A percentile compares a stretch with the other conserved stretches of the same genome.
These are phyloP conservation scores for Fabriciana adippe DNA, from an alignment of 2,888 invertebrate genomes.

Conservation along the genomic window DNA sequence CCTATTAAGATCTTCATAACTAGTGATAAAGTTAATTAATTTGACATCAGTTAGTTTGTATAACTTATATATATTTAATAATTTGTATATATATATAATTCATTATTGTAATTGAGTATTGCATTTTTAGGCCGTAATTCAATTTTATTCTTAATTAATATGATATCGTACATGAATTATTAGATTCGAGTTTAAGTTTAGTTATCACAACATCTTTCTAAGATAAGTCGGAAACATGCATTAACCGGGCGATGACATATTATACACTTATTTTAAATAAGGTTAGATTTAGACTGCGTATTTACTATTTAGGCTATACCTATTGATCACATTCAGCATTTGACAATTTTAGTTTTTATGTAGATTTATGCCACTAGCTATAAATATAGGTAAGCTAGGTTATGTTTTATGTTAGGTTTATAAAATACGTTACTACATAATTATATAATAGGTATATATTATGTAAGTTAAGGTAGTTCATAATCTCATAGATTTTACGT, in stretches of 20 bases:
- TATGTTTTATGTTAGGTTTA: conserved; percentile 14
- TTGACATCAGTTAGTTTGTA: conserved; percentile 2
- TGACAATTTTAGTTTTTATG: conserved; percentile 15
- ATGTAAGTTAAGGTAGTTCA: background rate
- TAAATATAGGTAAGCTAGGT: conserved; percentile 12
- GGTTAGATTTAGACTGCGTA: conserved; percentile 21
- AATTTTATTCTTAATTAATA: background rate
- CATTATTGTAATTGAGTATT: background rate
- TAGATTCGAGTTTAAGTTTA: conserved; percentile 34
- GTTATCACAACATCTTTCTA: conserved; percentile 2
- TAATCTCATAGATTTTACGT: conserved; percentile 1
- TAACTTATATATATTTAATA: conserved; percentile 9
- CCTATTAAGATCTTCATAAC: too few relatives aligned
- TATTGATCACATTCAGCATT: conserved; percentile 28
- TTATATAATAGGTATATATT: conserved; percentile 7
- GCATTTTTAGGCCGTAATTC: conserved; percentile 8
- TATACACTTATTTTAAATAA: conserved; percentile 11
- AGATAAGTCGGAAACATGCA: background rate
- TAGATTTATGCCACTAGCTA: background rate
- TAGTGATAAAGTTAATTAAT: background rate
- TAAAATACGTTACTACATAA: background rate
- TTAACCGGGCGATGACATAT: conserved; percentile 31
- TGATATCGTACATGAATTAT: conserved; percentile 39
- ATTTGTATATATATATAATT: conserved; percentile 7
- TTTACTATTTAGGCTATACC: conserved; percentile 4